Base-by-base conservation (phyloP, 2,113 vertebrate species). In the Coregonus clupeaformis region DNA sequence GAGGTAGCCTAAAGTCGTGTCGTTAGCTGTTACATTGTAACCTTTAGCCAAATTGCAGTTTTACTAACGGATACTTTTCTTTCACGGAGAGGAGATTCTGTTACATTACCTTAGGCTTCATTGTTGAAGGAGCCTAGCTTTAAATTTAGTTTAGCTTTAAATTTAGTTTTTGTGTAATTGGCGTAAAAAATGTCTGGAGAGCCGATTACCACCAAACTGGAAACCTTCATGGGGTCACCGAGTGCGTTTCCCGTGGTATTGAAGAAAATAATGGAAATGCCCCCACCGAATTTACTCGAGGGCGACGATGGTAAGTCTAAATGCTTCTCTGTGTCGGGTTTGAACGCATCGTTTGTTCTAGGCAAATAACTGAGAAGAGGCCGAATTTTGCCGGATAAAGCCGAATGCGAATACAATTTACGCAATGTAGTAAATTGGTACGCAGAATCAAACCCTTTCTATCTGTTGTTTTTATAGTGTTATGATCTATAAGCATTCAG, bases 231-330 rank as follows among this genome's bases (percentile, higher is more conserved):
- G 2, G 86, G 82, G 69, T 69, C 74, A 18, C 85, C 88, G 74
- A 82, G 80, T 83, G 88, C 92, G 1, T 94, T 97, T 79, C 95
- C 95, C 3, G 85, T 94, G 74, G 95, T 94, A 76, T 82, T 98
- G 83, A 96, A 94, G 94, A 96, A 96, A 85, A 92, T 97, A 69
- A 95, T 97, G 92, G 96, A 95, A 89, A 96, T 94, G 78, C 95
- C 95, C 57, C 95, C 94, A 14, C 91, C 92, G 74, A 89, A 91
- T 57, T 80, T 91, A 22, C 82, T 93, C 74, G 91, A 92, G 25
- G 83, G 84, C 11, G 90, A 91, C 59, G 88, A 91, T 60, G 93
- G 93, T 94, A 74, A 81, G 91, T 79, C 45, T 14, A n/a, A 27
- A n/a, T 49, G 45, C 4, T 71, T 30, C 75, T 11, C 9, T 24